A percentile compares a stretch with the other conserved stretches of the same genome.
These are phyloP conservation scores for Actinia equina DNA, from an alignment of 64 coral and sea anemone species.

Conservation along the genomic window DNA sequence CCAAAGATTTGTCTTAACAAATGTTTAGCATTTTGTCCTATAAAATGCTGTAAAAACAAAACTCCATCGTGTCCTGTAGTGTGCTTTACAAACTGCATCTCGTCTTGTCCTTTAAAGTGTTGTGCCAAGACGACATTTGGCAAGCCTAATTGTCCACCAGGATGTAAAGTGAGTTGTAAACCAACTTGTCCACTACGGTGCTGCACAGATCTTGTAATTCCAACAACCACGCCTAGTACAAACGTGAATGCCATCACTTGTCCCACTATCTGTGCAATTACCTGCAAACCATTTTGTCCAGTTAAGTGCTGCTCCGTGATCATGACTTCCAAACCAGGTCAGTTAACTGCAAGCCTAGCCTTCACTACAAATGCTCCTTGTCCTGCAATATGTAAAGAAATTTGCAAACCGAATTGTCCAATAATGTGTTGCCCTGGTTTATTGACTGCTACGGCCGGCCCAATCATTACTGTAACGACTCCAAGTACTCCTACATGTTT, in stretches of 20 bases:
- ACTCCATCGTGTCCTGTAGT: background rate
- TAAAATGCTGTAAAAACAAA: slow-evolving; percentile 28
- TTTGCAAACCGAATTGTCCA: slow-evolving; percentile 40
- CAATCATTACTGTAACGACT: slow-evolving; percentile 5
- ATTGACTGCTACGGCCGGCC: background rate
- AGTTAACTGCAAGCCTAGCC: background rate
- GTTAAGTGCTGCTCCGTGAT: slow-evolving; percentile 32
- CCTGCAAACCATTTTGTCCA: slow-evolving; percentile 43
- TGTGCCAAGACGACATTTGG: background rate
- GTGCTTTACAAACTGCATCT: slow-evolving; percentile 25
- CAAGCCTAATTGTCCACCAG: background rate
- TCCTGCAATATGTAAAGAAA: slow-evolving; percentile 12
- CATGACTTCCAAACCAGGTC: background rate
- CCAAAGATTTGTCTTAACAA: slow-evolving; percentile 28
- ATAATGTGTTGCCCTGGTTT: slow-evolving; percentile 36
- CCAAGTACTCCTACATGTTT: background rate
- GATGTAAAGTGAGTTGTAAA: slow-evolving; percentile 1
- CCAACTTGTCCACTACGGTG: slow-evolving; percentile 47
- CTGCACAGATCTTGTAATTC: slow-evolving; percentile 10
- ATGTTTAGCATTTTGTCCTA: slow-evolving; percentile 40
- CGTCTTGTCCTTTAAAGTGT: slow-evolving; percentile 40
- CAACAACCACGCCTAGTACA: background rate
- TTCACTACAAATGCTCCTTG: background rate
- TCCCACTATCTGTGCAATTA: slow-evolving; percentile 26
- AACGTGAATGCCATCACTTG: background rate